Conservation (phyloP, 2,113 vertebrate species). For the Neolamprologus variostigma region DNA sequence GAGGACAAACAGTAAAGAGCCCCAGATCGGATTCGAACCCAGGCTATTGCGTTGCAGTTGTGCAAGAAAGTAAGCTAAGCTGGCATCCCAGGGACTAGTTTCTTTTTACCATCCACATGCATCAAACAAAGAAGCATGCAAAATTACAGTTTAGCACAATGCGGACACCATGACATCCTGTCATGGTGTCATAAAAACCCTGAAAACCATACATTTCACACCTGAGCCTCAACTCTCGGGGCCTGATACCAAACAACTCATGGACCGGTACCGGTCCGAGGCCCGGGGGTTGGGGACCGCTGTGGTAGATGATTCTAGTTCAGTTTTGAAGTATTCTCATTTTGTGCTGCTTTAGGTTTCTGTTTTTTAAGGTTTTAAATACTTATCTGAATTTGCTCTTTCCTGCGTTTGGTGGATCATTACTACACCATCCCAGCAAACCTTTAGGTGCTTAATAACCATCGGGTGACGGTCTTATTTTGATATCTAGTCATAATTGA, state of each 20-base stretch:
- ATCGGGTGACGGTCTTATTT: neutral
- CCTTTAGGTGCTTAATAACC: neutral
- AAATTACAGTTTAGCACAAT: neutral
- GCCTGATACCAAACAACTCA: too few species aligned
- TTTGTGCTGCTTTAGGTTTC: neutral
- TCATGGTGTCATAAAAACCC: neutral
- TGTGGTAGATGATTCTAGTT: neutral
- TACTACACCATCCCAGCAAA: neutral
- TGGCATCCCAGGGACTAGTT: neutral
- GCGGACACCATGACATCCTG: neutral
- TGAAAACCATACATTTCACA: too few species aligned
- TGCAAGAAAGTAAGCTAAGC: neutral
- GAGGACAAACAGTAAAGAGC: neutral
- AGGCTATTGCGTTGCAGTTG: neutral
- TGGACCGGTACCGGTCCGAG: too few species aligned
- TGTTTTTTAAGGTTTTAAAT: neutral
- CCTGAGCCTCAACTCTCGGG: too few species aligned
- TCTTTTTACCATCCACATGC: neutral
- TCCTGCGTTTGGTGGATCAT: neutral
- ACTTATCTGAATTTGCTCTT: neutral
- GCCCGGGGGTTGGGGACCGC: too few species aligned
- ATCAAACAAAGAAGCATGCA: neutral
- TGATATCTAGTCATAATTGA: neutral
- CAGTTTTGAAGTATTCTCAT: neutral
- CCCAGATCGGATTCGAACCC: neutral